Percentiles rank a stretch among this genome's conserved stretches.
Conservation (phyloP, 2,888 invertebrate species). For the Lasioglossum vierecki region DNA sequence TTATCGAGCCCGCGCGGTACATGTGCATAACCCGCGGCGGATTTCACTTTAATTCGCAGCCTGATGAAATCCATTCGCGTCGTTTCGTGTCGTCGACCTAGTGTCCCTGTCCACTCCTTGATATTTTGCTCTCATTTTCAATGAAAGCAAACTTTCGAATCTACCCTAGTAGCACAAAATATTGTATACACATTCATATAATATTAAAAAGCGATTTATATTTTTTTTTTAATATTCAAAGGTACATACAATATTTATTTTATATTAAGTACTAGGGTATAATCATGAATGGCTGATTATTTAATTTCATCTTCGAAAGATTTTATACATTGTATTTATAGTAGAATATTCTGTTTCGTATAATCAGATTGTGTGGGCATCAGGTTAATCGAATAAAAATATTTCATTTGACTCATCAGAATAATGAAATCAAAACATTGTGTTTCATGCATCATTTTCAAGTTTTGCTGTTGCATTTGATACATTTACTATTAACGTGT, state of each 20-base stretch:
- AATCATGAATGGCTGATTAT: neutral
- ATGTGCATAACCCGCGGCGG: neutral
- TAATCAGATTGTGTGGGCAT: neutral
- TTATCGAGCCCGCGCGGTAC: neutral
- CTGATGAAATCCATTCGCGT: neutral
- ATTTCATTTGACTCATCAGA: neutral
- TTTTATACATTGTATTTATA: neutral
- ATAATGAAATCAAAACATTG: neutral
- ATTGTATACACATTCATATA: too few relatives aligned
- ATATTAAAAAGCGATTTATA: too few relatives aligned
- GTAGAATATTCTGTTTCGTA: neutral
- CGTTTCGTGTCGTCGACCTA: neutral
- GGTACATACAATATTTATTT: too few relatives aligned
- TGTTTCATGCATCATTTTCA: neutral
- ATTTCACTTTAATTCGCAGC: neutral
- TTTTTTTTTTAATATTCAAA: too few relatives aligned
- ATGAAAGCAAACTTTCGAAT: neutral
- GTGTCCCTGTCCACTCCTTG: neutral
- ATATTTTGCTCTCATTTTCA: neutral
- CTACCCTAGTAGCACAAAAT: neutral
- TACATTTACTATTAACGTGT: neutral
- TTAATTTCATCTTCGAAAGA: neutral
- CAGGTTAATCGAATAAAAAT: neutral
- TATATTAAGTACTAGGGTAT: too few relatives aligned
- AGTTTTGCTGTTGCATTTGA: neutral